phyloP scores from a whole-genome alignment of 2,888 invertebrate genomes.

The Napeogenes sylphis region DNA sequence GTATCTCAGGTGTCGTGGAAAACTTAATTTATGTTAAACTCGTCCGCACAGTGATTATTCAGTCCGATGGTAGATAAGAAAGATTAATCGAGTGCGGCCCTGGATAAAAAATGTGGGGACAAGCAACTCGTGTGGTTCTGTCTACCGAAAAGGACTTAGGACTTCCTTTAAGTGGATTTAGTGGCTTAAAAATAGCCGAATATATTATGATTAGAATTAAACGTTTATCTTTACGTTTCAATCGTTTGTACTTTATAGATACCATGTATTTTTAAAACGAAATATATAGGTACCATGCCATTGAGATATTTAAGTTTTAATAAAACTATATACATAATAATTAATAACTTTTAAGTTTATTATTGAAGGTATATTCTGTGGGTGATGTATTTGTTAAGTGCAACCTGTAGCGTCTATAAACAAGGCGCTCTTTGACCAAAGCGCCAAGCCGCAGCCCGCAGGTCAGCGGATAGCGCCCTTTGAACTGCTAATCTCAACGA shows the following conservation, averaged over 20 bases:
- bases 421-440: conserved; percentile 20
- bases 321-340: too few species aligned
- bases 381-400: not conserved
- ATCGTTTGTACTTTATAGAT: not conserved
- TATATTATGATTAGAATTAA: conserved; percentile 16
- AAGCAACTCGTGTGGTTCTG: conserved; percentile 62
- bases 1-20: conserved; percentile 73
- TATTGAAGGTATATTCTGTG: too few species aligned
- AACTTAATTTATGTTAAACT: conserved; percentile 78
- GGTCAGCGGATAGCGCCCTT: conserved; percentile 39
- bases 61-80: conserved; percentile 69
- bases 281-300: too few species aligned
- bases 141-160: conserved; percentile 36
- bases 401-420: conserved; percentile 17
- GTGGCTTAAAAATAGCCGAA: conserved; percentile 18
- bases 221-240: conserved; percentile 1
- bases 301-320: too few species aligned
- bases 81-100: conserved; percentile 66
- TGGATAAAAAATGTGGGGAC: conserved; percentile 50
- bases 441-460: conserved; percentile 23
- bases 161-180: conserved; percentile 24
- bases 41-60: conserved; percentile 71
- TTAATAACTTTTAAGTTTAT: too few species aligned
- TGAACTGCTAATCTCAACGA: conserved; percentile 55
- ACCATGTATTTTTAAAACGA: too few species aligned